Conservation (phyloP, 2,113 vertebrate species). For the Brachionichthys hirsutus region DNA sequence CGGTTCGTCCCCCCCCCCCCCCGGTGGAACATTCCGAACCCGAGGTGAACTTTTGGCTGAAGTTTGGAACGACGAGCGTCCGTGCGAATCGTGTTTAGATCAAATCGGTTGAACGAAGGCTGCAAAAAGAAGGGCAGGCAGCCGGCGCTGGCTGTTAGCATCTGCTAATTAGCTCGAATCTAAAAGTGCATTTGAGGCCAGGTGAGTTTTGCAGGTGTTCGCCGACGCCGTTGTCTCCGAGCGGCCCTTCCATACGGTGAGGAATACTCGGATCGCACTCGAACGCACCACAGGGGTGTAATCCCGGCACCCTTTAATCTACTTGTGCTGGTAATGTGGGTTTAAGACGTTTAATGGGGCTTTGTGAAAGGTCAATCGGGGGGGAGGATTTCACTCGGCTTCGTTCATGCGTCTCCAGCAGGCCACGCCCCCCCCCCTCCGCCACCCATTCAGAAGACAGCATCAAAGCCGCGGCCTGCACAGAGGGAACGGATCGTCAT, state of each 20-base stretch:
- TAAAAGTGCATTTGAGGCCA: too few species aligned
- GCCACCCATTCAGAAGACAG: constrained; percentile 15
- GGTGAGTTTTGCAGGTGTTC: too few species aligned
- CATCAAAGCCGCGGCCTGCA: too few species aligned
- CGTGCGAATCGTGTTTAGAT: not conserved
- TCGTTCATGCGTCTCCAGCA: not conserved
- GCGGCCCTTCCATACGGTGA: too few species aligned
- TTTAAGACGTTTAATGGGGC: constrained; percentile 38
- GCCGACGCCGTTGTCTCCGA: too few species aligned
- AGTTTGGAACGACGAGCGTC: not conserved
- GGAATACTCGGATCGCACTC: too few species aligned
- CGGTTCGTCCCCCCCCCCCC: constrained; percentile 6
- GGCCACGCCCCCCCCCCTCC: constrained; percentile 7
- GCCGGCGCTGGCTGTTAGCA: too few species aligned
- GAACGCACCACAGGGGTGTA: too few species aligned
- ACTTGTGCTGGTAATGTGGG: constrained; percentile 17
- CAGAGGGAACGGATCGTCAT: too few species aligned
- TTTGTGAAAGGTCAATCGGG: constrained; percentile 31
- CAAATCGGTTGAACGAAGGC: not conserved
- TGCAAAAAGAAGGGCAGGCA: not conserved
- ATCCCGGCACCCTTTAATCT: constrained; percentile 11
- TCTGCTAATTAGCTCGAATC: too few species aligned
- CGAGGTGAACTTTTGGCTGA: not conserved
- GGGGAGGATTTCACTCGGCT: too few species aligned
- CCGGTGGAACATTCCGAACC: not conserved